A percentile compares a stretch with the other conserved stretches of the same genome.
Evolutionary conservation across 2,797 vertebrate genomes (phyloP).

Genomic region (Gallinago solitaria): DNA sequence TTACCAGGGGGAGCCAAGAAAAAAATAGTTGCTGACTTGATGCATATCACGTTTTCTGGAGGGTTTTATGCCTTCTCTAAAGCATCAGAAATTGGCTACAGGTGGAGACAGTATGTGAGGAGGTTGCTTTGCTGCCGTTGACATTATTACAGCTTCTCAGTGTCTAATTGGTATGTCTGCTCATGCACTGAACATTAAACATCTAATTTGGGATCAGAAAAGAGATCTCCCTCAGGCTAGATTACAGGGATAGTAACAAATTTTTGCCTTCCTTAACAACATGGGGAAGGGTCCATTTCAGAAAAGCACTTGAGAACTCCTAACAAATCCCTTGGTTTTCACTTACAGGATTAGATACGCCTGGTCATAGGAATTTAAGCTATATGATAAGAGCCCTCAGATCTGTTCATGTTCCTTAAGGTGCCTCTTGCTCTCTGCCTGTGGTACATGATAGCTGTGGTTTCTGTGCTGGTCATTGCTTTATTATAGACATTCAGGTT

Average conservation of each 20-base stretch:
- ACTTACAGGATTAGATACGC: neutral
- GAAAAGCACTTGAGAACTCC: neutral
- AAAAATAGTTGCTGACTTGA: neutral
- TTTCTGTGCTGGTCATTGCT: neutral
- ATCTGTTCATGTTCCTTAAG: neutral
- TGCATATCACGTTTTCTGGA: neutral
- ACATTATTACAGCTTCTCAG: slow-evolving; percentile 41
- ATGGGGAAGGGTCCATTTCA: neutral
- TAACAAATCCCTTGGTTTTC: neutral
- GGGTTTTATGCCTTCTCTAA: neutral
- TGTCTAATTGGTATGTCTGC: slow-evolving; percentile 60
- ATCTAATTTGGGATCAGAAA: slow-evolving; percentile 68
- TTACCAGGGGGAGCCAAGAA: neutral
- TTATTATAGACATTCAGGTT: neutral
- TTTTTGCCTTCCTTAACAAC: slow-evolving; percentile 12
- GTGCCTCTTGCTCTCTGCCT: neutral
- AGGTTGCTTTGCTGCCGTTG: neutral
- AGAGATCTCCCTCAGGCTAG: slow-evolving; percentile 60
- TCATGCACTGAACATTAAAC: slow-evolving; percentile 61
- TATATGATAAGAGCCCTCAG: neutral
- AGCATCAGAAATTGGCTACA: slow-evolving; percentile 30
- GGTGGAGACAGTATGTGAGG: slow-evolving; percentile 19
- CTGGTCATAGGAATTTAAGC: neutral
- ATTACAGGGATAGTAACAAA: slow-evolving; percentile 7
- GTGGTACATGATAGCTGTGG: neutral